Base-by-base conservation (phyloP, 2,113 vertebrate species). In the Passer montanus region DNA sequence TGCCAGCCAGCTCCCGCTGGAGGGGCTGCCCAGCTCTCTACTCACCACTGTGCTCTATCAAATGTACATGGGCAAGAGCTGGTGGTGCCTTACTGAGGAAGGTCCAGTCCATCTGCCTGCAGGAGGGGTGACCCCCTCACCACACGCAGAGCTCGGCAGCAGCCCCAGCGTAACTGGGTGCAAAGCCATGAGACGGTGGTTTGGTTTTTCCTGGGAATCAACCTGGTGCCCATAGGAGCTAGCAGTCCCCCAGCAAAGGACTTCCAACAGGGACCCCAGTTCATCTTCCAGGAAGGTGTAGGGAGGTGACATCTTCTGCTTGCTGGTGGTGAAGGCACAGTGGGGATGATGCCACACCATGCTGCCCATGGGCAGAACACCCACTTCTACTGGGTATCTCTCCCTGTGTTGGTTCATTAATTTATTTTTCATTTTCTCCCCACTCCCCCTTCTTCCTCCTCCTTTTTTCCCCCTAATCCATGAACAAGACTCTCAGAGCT, bases 401-500 rank as follows among this genome's bases (percentile, higher is more conserved):
- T 70, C 43, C 18, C 53, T 59, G 27, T 50, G 11, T n/a, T 78
- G 49, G 15, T 69, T 94, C 86, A 83, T 84, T 49, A 47, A 85
- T 84, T 90, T 47, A 58, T 62, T 88, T 86, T 94, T 93, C 39
- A 59, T 87, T 89, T 92, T 94, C 67, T 63, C 50, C 56, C 52
- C 53, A 77, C 52, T 52, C 77, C 77, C 55, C 59, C n/a, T 66
- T 93, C 67, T 84, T 87, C 85, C 74, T 90, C 85, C 76, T 93
- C 88, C 68, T 89, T 15, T 41, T 79, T 74, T 78, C 60, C 66
- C n/a, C 68, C 83, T 68, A 78, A 55, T n/a, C 75, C 64, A 68
- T 64, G 84, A 92, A 86, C 72, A 91, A 84, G 94, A 56, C n/a
- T 86, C 76, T 73, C 63, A 80, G 94, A 88, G 76, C 76, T 77